Evolutionary conservation across 2,113 vertebrate genomes (phyloP).

Genomic region (Apodemus speciosus): DNA sequence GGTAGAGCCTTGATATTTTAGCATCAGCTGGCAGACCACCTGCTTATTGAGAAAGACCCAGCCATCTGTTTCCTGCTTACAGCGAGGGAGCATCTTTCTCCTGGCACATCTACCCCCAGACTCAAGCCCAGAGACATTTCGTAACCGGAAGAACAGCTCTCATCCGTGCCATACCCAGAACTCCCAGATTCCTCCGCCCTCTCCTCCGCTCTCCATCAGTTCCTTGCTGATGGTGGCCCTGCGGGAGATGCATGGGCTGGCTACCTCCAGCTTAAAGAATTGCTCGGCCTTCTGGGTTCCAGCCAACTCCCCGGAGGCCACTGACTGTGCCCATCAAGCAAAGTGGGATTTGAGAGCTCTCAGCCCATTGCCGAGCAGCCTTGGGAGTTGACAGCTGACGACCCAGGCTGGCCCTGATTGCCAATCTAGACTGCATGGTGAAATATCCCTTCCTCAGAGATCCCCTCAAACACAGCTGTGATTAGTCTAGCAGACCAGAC

Average conservation of each 20-base stretch:
- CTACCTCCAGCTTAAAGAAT: conserved; percentile 52
- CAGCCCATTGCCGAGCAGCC: neutral
- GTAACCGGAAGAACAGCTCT: conserved; percentile 43
- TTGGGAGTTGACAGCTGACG: conserved; percentile 58
- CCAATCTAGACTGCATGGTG: conserved; percentile 62
- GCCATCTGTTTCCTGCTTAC: conserved; percentile 48
- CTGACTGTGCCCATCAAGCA: conserved; percentile 72
- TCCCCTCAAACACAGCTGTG: conserved; percentile 65
- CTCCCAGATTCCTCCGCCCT: neutral
- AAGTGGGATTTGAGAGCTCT: conserved; percentile 72
- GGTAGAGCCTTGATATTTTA: conserved; percentile 40
- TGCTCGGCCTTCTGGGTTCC: conserved; percentile 56
- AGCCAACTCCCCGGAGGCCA: conserved; percentile 64
- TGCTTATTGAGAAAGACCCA: conserved; percentile 27
- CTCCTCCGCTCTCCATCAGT: neutral
- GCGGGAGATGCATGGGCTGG: neutral
- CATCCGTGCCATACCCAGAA: neutral
- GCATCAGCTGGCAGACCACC: conserved; percentile 36
- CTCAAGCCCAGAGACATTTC: conserved; percentile 31
- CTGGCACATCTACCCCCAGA: conserved; percentile 13
- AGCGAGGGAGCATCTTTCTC: neutral
- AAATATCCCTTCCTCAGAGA: conserved; percentile 39
- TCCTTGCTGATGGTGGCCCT: neutral
- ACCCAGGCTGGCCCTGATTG: conserved; percentile 73
- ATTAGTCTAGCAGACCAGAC: conserved; percentile 62